Conservation (phyloP, 2,888 invertebrate genomes). For the Caenorhabditis afra region DNA sequence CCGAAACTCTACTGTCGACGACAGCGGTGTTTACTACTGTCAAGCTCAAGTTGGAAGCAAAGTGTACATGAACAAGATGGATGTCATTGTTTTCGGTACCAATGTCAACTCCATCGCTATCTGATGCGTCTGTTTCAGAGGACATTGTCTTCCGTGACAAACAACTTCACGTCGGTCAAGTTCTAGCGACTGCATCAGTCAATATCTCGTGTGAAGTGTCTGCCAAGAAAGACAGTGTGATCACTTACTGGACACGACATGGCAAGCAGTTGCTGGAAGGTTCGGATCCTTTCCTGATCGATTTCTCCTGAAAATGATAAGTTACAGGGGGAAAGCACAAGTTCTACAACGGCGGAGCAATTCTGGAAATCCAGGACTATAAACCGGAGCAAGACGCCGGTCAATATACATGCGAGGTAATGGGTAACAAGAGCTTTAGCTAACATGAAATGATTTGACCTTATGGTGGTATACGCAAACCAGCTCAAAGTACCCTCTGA, state of each 20-base stretch:
- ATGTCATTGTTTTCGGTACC: constrained; percentile 67
- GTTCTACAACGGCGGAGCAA: constrained; percentile 61
- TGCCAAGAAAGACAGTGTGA: constrained; percentile 58
- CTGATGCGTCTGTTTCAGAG: constrained; percentile 47
- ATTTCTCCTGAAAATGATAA: neutral
- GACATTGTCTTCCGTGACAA: constrained; percentile 68
- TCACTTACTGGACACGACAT: constrained; percentile 64
- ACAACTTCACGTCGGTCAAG: constrained; percentile 57
- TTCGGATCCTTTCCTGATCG: neutral
- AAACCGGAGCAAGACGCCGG: constrained; percentile 66
- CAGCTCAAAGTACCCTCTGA: no score
- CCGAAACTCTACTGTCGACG: constrained; percentile 55
- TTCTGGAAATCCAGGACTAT: constrained; percentile 66
- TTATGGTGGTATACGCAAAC: no score
- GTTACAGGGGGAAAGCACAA: constrained; percentile 46
- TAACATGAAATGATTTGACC: no score
- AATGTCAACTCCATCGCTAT: neutral
- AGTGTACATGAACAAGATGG: constrained; percentile 58
- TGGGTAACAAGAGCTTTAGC: neutral
- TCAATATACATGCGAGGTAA: constrained; percentile 66
- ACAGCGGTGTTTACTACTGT: constrained; percentile 71
- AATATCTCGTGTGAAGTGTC: constrained; percentile 69
- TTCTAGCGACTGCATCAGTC: constrained; percentile 63
- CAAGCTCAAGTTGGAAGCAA: constrained; percentile 59
- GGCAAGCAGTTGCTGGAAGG: constrained; percentile 51